Conservation (phyloP, 2,797 vertebrate genomes). For the Petrocephalus sullivani region DNA sequence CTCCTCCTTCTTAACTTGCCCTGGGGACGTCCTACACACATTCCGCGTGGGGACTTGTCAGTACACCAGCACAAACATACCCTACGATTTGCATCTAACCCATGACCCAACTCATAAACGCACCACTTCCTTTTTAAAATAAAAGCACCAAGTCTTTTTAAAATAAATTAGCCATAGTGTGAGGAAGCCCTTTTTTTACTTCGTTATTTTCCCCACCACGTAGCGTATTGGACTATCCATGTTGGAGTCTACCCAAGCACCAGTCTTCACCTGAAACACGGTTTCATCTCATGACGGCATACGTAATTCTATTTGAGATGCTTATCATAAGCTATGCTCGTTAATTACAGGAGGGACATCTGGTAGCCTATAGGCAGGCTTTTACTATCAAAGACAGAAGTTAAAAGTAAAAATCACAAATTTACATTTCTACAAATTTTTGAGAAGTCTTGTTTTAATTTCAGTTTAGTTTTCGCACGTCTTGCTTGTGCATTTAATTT, state of each 20-base stretch:
- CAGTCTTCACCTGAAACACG: no score
- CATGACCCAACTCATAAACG: neutral
- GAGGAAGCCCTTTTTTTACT: neutral
- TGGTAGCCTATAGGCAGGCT: neutral
- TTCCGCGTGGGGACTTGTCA: neutral
- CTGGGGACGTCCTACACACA: slow-evolving; percentile 55
- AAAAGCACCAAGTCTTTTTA: neutral
- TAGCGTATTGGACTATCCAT: neutral
- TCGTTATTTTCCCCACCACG: neutral
- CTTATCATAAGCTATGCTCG: no score
- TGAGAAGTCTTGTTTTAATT: neutral
- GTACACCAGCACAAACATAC: neutral
- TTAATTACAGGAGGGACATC: no score
- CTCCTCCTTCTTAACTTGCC: slow-evolving; percentile 68
- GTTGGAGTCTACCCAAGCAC: neutral
- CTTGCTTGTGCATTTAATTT: neutral
- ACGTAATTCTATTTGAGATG: no score
- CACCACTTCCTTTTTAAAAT: neutral
- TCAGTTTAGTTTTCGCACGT: neutral
- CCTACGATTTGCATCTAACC: neutral
- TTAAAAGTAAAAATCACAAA: no score
- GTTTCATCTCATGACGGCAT: no score
- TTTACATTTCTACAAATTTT: neutral
- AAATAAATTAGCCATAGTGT: neutral
- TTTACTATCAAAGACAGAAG: neutral